Percentiles rank a stretch among this genome's conserved stretches.
phyloP scores from a whole-genome alignment of 2,888 invertebrate genomes.

The Balanococcus diminutus region DNA sequence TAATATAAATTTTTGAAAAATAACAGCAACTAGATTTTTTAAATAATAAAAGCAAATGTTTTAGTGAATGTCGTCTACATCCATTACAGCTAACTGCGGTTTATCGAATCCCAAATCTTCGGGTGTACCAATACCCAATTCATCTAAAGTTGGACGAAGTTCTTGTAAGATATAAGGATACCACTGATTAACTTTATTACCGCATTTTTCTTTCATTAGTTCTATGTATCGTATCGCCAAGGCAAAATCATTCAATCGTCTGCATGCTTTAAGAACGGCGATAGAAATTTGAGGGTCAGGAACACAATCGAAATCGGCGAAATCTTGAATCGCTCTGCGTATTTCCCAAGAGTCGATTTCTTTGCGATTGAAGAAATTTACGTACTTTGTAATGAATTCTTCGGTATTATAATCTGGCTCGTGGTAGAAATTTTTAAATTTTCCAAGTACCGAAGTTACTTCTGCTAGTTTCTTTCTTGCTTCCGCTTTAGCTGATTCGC shows the following conservation, averaged over 20 bases:
- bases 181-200: constrained; percentile 73
- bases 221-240: constrained; percentile 92
- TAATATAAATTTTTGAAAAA: background rate
- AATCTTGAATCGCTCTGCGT: constrained; percentile 87
- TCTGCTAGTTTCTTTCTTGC: background rate
- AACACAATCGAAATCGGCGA: constrained; percentile 80
- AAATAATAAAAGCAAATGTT: background rate
- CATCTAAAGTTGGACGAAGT: constrained; percentile 87
- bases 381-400: constrained; percentile 83
- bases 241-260: constrained; percentile 92
- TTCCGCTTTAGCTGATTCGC: background rate
- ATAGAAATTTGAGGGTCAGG: constrained; percentile 89
- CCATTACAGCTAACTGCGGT: constrained; percentile 87
- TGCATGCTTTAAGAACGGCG: constrained; percentile 87
- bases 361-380: constrained; percentile 80
- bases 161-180: constrained; percentile 89
- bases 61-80: constrained; percentile 72
- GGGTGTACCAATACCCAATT: constrained; percentile 90
- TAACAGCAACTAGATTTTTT: constrained; percentile 7
- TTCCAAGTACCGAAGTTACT: background rate
- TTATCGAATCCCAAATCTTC: constrained; percentile 97
- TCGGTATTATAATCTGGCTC: constrained; percentile 73
- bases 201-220: constrained; percentile 88
- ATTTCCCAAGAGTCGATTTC: constrained; percentile 96
- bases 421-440: constrained; percentile 48